Conservation (phyloP, 2,888 invertebrate genomes). For the Agrotis ipsilon region DNA sequence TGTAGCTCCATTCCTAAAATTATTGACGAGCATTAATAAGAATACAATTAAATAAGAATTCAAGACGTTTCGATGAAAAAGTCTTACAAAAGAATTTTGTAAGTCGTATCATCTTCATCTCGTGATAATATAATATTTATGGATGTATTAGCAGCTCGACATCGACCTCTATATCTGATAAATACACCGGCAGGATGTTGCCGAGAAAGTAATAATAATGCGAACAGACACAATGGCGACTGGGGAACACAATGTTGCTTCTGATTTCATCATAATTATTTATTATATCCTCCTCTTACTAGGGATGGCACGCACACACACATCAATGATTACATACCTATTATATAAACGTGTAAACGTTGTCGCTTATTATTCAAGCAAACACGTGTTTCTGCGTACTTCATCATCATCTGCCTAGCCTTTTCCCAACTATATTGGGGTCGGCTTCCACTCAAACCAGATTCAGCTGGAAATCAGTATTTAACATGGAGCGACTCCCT, state of each 20-base stretch:
- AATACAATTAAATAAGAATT: neutral
- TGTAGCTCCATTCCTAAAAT: neutral
- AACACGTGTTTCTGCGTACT: no score
- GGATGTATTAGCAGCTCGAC: neutral
- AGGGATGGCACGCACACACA: neutral
- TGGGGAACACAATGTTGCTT: conserved; percentile 1
- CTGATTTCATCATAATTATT: conserved; percentile 44
- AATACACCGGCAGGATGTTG: conserved; percentile 13
- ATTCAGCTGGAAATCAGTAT: no score
- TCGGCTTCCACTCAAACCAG: no score
- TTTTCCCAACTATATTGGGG: no score
- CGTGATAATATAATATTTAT: conserved; percentile 4
- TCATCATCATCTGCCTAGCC: no score
- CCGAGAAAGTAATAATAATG: conserved; percentile 22
- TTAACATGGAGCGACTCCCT: no score
- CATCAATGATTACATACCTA: neutral
- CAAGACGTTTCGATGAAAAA: neutral
- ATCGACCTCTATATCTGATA: conserved; percentile 7
- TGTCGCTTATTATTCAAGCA: no score
- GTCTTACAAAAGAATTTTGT: neutral
- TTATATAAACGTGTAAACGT: no score
- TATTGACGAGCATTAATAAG: neutral
- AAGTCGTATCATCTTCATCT: neutral
- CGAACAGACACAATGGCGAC: conserved; percentile 40
- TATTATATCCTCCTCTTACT: conserved; percentile 16